Conservation (phyloP, 2,888 invertebrate species). For the Petrophora chlorosata region DNA sequence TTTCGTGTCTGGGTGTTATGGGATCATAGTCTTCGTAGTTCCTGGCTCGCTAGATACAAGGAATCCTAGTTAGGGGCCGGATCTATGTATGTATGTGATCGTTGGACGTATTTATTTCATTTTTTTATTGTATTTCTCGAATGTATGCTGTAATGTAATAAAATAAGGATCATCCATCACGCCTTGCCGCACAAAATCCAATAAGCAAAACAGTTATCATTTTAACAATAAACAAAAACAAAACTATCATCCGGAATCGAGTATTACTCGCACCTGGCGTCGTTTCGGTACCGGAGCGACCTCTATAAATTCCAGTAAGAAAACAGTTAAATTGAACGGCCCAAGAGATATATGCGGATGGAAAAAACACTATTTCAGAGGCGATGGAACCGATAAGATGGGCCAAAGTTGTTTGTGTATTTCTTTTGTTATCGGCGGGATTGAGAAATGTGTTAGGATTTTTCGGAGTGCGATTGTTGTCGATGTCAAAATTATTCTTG, state of each 20-base stretch:
- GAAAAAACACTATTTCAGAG: constrained; percentile 64
- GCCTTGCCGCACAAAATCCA: too few species aligned
- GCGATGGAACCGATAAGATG: constrained; percentile 38
- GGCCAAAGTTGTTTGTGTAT: constrained; percentile 42
- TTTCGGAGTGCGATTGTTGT: too few species aligned
- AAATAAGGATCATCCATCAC: too few species aligned
- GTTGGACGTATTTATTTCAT: too few species aligned
- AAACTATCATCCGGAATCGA: constrained; percentile 39
- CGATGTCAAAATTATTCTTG: too few species aligned
- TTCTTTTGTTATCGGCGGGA: constrained; percentile 34
- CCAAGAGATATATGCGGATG: constrained; percentile 66
- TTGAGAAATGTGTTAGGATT: constrained; percentile 21
- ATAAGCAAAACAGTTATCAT: constrained; percentile 32
- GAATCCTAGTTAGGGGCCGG: too few species aligned
- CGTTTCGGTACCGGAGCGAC: constrained; percentile 44
- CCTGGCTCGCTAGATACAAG: too few species aligned
- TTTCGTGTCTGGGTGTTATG: too few species aligned
- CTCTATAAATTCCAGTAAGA: constrained; percentile 73
- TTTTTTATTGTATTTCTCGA: too few species aligned
- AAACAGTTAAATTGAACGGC: constrained; percentile 79
- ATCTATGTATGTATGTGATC: too few species aligned
- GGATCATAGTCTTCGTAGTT: too few species aligned
- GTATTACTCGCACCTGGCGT: constrained; percentile 48
- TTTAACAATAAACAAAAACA: constrained; percentile 34
- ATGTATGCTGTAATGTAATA: too few species aligned